phyloP scores from a whole-genome alignment of 2,113 vertebrate genomes.

The Paratilapia polleni region DNA sequence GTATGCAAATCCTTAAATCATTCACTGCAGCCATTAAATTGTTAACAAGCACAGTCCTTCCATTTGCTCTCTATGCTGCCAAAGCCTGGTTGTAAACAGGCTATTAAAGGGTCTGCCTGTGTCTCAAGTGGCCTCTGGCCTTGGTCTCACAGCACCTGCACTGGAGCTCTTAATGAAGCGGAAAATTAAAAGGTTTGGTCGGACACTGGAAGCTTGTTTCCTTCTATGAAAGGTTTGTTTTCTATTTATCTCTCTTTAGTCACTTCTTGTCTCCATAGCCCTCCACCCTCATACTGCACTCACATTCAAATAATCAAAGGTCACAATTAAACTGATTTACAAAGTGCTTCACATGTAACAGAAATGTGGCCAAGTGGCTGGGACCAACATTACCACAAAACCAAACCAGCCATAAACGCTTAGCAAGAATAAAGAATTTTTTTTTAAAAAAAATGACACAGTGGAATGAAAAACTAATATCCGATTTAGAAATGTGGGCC shows the following conservation, averaged over 20 bases:
- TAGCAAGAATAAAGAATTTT: background rate
- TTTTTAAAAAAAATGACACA: no score
- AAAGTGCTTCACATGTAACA: slow-evolving; percentile 29
- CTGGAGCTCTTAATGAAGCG: slow-evolving; percentile 78
- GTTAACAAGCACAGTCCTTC: slow-evolving; percentile 72
- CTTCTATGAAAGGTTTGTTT: slow-evolving; percentile 60
- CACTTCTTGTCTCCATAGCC: background rate
- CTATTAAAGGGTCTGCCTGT: slow-evolving; percentile 71
- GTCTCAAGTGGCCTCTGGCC: slow-evolving; percentile 68
- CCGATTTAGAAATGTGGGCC: slow-evolving; percentile 18
- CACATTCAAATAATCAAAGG: slow-evolving; percentile 41
- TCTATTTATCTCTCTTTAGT: slow-evolving; percentile 35
- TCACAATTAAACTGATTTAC: slow-evolving; percentile 41
- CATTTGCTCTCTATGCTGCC: slow-evolving; percentile 61
- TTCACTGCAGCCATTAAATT: slow-evolving; percentile 71
- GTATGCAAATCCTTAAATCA: slow-evolving; percentile 74
- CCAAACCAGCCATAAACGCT: background rate
- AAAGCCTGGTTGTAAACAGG: slow-evolving; percentile 74
- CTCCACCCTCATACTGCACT: slow-evolving; percentile 31
- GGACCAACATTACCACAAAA: background rate
- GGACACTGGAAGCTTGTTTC: slow-evolving; percentile 71
- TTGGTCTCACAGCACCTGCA: slow-evolving; percentile 65
- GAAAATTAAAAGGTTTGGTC: slow-evolving; percentile 80
- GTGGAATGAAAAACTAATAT: slow-evolving; percentile 10
- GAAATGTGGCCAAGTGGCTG: slow-evolving; percentile 23